A percentile compares a stretch with the other conserved stretches of the same genome.
Conservation (phyloP, 53 echinoderm and acorn worm genomes). For the Luidia sarsii region DNA sequence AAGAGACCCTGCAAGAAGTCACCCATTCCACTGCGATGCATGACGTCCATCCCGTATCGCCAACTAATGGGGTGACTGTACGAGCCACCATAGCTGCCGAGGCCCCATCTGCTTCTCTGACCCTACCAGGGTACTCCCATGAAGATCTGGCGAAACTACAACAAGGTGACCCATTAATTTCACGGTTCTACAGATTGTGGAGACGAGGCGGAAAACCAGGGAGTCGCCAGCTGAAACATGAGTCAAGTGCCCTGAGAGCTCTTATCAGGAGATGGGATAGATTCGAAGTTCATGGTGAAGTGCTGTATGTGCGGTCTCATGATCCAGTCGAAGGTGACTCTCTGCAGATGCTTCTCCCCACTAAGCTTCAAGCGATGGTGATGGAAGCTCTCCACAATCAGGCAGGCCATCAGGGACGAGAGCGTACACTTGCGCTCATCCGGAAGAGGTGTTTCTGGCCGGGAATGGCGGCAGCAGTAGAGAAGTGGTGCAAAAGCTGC, state of each 20-base stretch:
- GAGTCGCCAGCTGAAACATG: slow-evolving; percentile 28
- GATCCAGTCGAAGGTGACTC: slow-evolving; percentile 12
- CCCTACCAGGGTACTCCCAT: background rate
- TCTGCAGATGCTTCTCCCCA: slow-evolving; percentile 6
- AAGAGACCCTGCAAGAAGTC: background rate
- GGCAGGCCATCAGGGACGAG: slow-evolving; percentile 49
- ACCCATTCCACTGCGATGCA: background rate
- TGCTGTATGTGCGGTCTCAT: background rate
- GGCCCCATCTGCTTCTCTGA: background rate
- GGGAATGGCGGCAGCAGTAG: slow-evolving; percentile 35
- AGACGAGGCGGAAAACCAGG: slow-evolving; percentile 13
- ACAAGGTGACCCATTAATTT: too few relatives aligned
- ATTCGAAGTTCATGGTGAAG: background rate
- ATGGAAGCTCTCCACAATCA: slow-evolving; percentile 36
- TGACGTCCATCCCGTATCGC: background rate
- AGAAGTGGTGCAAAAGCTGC: slow-evolving; percentile 56
- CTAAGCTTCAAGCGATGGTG: slow-evolving; percentile 27
- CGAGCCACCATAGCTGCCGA: background rate
- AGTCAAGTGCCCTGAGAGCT: slow-evolving; percentile 27
- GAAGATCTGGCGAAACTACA: too few relatives aligned
- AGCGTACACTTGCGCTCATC: slow-evolving; percentile 44
- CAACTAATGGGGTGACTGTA: background rate
- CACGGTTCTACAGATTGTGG: too few relatives aligned
- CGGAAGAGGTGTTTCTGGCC: slow-evolving; percentile 41
- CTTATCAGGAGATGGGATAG: slow-evolving; percentile 48